These are phyloP conservation scores for Xyrichtys novacula DNA, from an alignment of 2,797 vertebrate species.

Conservation along the genomic window DNA sequence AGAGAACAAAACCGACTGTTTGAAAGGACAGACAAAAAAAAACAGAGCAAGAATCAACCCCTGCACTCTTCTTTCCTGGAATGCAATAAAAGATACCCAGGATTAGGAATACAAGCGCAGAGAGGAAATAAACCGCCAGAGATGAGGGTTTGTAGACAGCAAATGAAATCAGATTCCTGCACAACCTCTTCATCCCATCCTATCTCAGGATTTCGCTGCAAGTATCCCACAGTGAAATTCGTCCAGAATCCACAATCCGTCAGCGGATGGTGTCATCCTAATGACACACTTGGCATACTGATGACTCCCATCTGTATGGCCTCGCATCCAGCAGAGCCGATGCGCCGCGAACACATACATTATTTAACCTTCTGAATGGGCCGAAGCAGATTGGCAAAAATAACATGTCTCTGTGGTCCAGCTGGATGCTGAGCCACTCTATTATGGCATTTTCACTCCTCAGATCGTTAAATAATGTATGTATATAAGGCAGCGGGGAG, in stretches of 20 bases:
- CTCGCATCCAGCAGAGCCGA: conserved; percentile 41
- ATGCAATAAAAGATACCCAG: conserved; percentile 40
- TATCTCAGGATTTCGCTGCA: conserved; percentile 60
- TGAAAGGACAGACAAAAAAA: conserved; percentile 1
- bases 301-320: conserved; percentile 68
- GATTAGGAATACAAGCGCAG: conserved; percentile 26
- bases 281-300: conserved; percentile 76
- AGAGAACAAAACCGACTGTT: conserved; percentile 31
- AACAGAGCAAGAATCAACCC: conserved; percentile 12
- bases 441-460: conserved; percentile 68
- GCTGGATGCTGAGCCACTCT: conserved; percentile 67
- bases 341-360: conserved; percentile 69
- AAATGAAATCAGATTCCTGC: conserved; percentile 59
- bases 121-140: conserved; percentile 42
- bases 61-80: conserved; percentile 20
- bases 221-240: conserved; percentile 54
- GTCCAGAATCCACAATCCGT: conserved; percentile 65
- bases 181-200: conserved; percentile 38
- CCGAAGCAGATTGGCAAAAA: conserved; percentile 72
- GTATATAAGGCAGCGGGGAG: conserved; percentile 66
- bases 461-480: conserved; percentile 83
- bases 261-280: conserved; percentile 68
- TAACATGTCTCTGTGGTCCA: conserved; percentile 72
- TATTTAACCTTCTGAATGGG: conserved; percentile 74
- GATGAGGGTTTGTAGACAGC: conserved; percentile 12